Conservation (phyloP, 2,888 invertebrate genomes). For the Deilephila elpenor region DNA sequence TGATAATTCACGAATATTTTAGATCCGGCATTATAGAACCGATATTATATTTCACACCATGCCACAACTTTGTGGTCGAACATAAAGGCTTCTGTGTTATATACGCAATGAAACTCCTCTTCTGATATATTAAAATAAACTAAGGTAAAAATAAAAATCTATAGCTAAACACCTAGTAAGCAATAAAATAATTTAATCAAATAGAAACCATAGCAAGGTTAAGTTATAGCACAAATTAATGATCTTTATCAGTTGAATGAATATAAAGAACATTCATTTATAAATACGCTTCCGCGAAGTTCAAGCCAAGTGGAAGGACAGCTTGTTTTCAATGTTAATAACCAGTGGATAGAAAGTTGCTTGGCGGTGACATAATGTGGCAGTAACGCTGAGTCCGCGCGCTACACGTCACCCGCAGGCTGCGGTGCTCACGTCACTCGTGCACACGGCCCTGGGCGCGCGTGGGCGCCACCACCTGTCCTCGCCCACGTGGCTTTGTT, state of each 20-base stretch:
- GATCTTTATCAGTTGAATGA: not conserved
- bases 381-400: slow-evolving; percentile 55
- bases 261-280: slow-evolving; percentile 1
- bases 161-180: no score
- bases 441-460: slow-evolving; percentile 78
- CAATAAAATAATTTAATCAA: no score
- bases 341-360: slow-evolving; percentile 21
- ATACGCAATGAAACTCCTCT: no score
- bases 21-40: not conserved
- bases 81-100: not conserved
- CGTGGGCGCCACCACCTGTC: slow-evolving; percentile 75
- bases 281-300: not conserved
- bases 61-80: no score
- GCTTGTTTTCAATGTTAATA: slow-evolving; percentile 20
- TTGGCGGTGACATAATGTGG: slow-evolving; percentile 25
- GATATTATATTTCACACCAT: not conserved
- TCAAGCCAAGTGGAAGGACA: not conserved
- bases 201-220: no score
- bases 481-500: slow-evolving; percentile 66
- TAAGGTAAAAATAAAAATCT: no score
- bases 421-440: slow-evolving; percentile 71
- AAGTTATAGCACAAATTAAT: no score
- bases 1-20: not conserved
- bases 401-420: slow-evolving; percentile 64
- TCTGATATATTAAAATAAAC: no score